phyloP scores from a whole-genome alignment of 2,888 invertebrate genomes.

The Alcis repandata region DNA sequence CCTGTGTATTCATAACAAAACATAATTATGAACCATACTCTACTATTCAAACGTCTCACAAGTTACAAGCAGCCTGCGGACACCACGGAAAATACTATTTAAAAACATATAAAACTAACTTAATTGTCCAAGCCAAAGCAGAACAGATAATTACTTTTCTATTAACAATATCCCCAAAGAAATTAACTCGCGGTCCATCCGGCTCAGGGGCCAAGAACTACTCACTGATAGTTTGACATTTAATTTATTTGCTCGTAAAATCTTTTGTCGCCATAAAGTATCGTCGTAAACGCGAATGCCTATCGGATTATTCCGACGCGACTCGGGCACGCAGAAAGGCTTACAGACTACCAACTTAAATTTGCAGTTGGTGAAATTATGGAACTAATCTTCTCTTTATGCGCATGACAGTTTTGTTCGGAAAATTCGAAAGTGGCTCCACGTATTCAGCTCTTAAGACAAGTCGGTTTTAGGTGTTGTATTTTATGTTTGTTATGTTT shows the following conservation, averaged over 20 bases:
- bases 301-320: conserved; percentile 37
- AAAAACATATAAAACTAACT: too few relatives aligned
- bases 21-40: too few relatives aligned
- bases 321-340: conserved; percentile 28
- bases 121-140: too few relatives aligned
- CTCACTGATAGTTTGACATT: conserved; percentile 52
- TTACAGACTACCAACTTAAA: conserved; percentile 9
- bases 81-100: too few relatives aligned
- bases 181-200: conserved; percentile 7
- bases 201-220: conserved; percentile 14
- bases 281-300: conserved; percentile 54
- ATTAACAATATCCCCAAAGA: conserved; percentile 5
- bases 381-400: neutral
- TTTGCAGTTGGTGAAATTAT: neutral
- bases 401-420: neutral
- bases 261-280: conserved; percentile 59
- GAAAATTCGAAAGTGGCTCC: neutral
- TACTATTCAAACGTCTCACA: too few relatives aligned
- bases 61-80: too few relatives aligned
- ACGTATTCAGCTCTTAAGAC: neutral
- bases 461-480: neutral
- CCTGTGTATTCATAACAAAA: too few relatives aligned
- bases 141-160: neutral
- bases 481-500: conserved; percentile 34
- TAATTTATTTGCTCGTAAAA: conserved; percentile 64